Evolutionary conservation across 2,888 invertebrate species (phyloP), one percentile per base, ranked within the genome.

Genomic region (Hirudinaria manillensis): DNA sequence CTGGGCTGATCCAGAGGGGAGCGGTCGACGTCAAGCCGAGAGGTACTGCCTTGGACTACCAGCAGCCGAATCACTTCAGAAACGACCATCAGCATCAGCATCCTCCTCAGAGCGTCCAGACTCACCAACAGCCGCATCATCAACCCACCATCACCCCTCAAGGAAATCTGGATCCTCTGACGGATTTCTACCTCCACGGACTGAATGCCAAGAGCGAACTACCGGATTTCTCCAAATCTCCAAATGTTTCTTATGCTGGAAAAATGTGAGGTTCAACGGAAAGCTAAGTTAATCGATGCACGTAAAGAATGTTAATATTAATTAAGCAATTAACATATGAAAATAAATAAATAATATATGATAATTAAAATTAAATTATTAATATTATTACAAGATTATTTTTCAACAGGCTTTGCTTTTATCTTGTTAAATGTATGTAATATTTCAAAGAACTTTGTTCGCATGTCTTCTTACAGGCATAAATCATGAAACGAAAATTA

Each of bases 181-280:
- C 73, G n/a, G 73, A 73, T 29, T 73, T 73, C 29, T 73, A 73
- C n/a, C 45, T 73, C 32, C 73, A 73, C 36, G 73, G 73, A 61
- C 73, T 73, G 65, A 51, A 65, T 21, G 73, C 73, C 73, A 36
- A 27, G 21, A 4, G 29, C n/a, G 73, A 27, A 1, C 21, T 73
- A 1, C 53, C 72, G 3, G 72, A 72, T 27, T 34, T 53, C 24
- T 51, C 72, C 32, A 72, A 24, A 19, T 45, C 61, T 53, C 1
- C 2, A 10, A 68, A 29, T 29, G 32, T 13, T 3, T n/a, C 32
- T 6, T 68, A 68, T 32, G 10, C 68, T 16, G 68, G 68, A 10
- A 68, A 68, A 36, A 34, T 68, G 68, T 68, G 10, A 36, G 68
- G 6, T 45, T 45, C 16, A 16, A 45, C 13, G 1, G 3, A 38